A percentile compares a stretch with the other conserved stretches of the same genome.
phyloP scores from a whole-genome alignment of 2,113 vertebrate genomes.

The Budorcas taxicolor region DNA sequence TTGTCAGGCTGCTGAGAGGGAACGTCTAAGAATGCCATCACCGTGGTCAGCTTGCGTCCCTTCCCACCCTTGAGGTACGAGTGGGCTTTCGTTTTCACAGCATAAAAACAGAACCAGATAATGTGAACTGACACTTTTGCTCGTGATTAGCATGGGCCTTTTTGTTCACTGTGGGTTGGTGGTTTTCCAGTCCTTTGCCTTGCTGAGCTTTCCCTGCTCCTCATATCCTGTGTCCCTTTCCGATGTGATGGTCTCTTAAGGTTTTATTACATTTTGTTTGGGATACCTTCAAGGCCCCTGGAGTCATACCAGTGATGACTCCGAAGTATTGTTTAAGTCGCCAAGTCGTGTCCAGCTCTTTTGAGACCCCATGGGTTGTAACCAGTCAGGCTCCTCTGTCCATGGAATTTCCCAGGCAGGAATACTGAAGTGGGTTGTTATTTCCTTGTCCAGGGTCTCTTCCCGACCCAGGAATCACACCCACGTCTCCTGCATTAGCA shows the following conservation, averaged over 20 bases:
- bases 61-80: background rate
- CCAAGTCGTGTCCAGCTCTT: background rate
- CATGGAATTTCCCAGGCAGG: background rate
- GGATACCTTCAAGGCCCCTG: background rate
- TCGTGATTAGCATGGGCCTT: background rate
- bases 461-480: background rate
- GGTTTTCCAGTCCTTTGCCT: background rate
- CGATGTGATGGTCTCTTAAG: background rate
- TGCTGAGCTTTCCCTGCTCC: background rate
- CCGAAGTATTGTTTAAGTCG: background rate
- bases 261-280: background rate
- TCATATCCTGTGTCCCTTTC: background rate
- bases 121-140: background rate
- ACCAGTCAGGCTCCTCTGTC: background rate
- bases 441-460: background rate
- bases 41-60: background rate
- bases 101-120: background rate
- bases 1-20: constrained; percentile 13
- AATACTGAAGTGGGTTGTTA: background rate
- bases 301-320: background rate
- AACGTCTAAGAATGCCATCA: background rate
- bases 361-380: background rate
- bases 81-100: background rate
- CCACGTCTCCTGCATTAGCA: background rate
- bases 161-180: background rate